These are phyloP conservation scores for Aphis craccivora DNA, from an alignment of 1,140 invertebrate genomes.

Conservation along the genomic window DNA sequence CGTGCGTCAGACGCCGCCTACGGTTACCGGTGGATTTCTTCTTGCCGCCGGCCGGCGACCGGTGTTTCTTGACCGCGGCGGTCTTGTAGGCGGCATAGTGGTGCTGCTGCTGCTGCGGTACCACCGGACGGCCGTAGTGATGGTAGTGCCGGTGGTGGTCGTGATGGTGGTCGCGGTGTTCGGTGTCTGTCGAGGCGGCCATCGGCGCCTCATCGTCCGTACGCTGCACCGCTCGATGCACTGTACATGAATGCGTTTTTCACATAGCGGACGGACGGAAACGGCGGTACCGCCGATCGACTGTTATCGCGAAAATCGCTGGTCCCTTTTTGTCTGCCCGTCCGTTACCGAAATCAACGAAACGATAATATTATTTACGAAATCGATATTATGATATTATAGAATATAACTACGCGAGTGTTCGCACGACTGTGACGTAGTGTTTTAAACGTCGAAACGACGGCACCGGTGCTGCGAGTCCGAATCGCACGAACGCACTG, in stretches of 20 bases:
- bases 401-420: too few species aligned
- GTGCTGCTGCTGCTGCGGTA: not conserved
- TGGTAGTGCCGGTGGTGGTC: not conserved
- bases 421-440: not conserved
- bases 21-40: conserved; percentile 6
- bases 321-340: too few species aligned
- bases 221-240: not conserved
- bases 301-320: not conserved
- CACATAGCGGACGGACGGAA: not conserved
- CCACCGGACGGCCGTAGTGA: not conserved
- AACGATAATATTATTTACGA: not conserved
- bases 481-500: conserved; percentile 37
- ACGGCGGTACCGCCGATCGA: not conserved
- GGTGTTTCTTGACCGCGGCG: not conserved
- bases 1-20: conserved; percentile 7
- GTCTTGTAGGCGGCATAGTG: not conserved
- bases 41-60: not conserved
- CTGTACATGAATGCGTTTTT: not conserved
- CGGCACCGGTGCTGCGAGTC: not conserved
- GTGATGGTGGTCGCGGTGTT: not conserved
- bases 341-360: not conserved
- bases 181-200: not conserved
- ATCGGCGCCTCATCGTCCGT: conserved; percentile 33
- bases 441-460: not conserved
- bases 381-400: too few species aligned